Evolutionary conservation across 64 coral and sea anemone genomes (phyloP), one percentile per base, ranked within the genome.

Genomic region (Montipora cactus): DNA sequence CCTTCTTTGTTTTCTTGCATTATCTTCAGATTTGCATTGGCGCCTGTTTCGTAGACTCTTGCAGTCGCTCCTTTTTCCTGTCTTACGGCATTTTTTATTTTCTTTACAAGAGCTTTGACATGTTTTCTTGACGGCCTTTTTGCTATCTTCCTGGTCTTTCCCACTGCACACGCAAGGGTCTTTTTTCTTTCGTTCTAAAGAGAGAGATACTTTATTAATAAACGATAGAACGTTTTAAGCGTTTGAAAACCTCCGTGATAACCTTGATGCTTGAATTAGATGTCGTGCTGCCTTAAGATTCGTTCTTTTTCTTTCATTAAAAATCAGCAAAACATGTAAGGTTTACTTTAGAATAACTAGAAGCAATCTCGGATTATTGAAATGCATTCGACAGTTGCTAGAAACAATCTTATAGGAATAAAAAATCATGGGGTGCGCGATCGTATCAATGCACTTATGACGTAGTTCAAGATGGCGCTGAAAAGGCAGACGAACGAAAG

Each of bases 101-200:
- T 75, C 80, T 66, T 82, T 37, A 16, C 80, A 64, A 44, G 22
- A 14, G 47, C 18, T 47, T 14, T 19, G 13, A 77, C 88, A 85
- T 52, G 23, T 86, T 84, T 90, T 90, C 80, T 95, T 90, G 50
- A 75, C 75, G 1, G 64, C 83, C 14, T 95, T 47, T 5, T 84
- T 90, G 73, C 81, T 47, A 44, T 71, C 59, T 47, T 51, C 77
- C 12, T 49, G 18, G 18, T 81, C 44, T 11, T 21, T 92, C 49
- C n/a, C 18, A 10, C 48, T 84, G 47, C 73, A 88, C 67, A 52
- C 37, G 50, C 48, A 83, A 14, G 80, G 59, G 75, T 79, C 79
- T 67, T 84, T 90, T 18, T 28, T 78, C 51, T 84, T 90, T 28
- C 51, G 81, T n/a, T 85, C 83, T 67, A 8, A 59, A 64, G 78